These are phyloP conservation scores for Hypselothyrea guttata DNA, from an alignment of 2,888 invertebrate genomes.

Conservation along the genomic window DNA sequence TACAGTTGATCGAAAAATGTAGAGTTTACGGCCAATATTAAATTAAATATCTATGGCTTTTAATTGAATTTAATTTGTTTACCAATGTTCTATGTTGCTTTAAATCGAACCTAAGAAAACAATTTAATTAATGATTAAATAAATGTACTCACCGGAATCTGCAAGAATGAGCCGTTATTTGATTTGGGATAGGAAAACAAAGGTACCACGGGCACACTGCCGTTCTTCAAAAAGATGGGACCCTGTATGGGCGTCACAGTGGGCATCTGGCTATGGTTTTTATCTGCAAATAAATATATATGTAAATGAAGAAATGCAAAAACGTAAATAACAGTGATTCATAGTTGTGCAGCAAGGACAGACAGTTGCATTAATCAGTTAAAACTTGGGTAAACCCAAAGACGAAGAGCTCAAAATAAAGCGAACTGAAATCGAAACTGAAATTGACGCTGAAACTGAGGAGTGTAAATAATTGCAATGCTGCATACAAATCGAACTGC, in stretches of 20 bases:
- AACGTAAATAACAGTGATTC: conserved; percentile 34
- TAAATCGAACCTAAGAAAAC: too few relatives aligned
- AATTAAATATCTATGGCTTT: too few relatives aligned
- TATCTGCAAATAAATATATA: conserved; percentile 45
- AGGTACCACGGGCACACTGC: conserved; percentile 93
- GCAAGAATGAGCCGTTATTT: conserved; percentile 93
- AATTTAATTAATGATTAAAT: too few relatives aligned
- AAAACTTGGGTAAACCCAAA: conserved; percentile 34
- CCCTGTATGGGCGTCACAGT: conserved; percentile 93
- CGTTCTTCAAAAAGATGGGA: conserved; percentile 93
- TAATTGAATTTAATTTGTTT: too few relatives aligned
- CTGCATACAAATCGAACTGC: conserved; percentile 62
- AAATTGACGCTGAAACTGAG: conserved; percentile 15
- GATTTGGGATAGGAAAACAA: conserved; percentile 92
- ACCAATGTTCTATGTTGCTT: too few relatives aligned
- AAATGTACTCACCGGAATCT: conserved; percentile 91
- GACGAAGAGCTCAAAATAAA: too few relatives aligned
- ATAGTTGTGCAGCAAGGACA: conserved; percentile 18
- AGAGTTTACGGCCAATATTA: too few relatives aligned
- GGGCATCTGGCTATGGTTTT: conserved; percentile 80
- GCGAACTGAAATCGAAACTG: too few relatives aligned
- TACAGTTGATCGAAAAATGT: too few relatives aligned
- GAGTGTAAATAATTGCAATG: conserved; percentile 55
- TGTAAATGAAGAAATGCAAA: too few relatives aligned
- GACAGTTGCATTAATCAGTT: conserved; percentile 44